phyloP scores from a whole-genome alignment of 2,797 vertebrate genomes.

The Coreius guichenoti region DNA sequence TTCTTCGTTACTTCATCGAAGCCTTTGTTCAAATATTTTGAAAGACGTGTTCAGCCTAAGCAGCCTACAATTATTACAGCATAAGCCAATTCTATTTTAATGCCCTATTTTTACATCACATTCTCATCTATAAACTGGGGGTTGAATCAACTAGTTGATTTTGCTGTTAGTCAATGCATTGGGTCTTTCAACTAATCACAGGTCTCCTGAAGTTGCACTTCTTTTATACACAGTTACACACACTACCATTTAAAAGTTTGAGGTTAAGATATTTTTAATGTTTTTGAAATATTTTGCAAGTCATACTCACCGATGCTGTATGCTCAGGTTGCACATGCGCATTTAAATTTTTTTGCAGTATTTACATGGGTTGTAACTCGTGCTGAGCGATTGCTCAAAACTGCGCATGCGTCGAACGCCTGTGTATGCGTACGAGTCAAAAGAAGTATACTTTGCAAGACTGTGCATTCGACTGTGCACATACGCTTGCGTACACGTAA shows the following conservation, averaged over 20 bases:
- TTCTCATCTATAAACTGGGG: neutral
- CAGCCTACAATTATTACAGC: constrained; percentile 46
- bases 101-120: neutral
- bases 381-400: too few relatives aligned
- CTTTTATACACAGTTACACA: neutral
- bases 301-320: neutral
- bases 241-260: neutral
- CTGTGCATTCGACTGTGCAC: too few relatives aligned
- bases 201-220: neutral
- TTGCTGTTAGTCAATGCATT: neutral
- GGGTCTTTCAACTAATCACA: neutral
- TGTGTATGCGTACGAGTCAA: too few relatives aligned
- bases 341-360: too few relatives aligned
- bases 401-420: too few relatives aligned
- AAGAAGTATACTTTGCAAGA: too few relatives aligned
- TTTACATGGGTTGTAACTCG: too few relatives aligned
- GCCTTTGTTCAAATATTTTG: constrained; percentile 61
- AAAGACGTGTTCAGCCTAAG: constrained; percentile 65
- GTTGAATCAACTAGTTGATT: neutral
- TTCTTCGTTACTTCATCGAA: constrained; percentile 24
- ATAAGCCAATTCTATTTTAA: neutral
- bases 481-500: too few relatives aligned
- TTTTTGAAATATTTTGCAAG: neutral
- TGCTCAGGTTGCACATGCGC: too few relatives aligned
- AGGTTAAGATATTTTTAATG: neutral